Evolutionary conservation across 1,140 invertebrate genomes (phyloP).

Genomic region (Bradysia coprophila): DNA sequence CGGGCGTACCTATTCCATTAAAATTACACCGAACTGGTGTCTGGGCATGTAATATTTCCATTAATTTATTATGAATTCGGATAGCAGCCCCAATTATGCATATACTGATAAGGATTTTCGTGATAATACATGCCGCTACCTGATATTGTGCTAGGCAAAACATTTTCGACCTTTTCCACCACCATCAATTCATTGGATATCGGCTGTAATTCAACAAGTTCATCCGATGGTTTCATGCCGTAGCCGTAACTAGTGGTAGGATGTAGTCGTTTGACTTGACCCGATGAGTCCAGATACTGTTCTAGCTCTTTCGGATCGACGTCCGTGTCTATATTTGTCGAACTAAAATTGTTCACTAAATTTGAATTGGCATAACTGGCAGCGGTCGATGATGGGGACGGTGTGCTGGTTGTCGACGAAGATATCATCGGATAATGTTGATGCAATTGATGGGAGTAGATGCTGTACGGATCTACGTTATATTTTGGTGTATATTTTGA

Average conservation of each 20-base stretch:
- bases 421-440: background rate
- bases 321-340: slow-evolving; percentile 4
- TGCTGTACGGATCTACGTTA: background rate
- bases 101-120: background rate
- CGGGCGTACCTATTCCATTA: no score
- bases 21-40: no score
- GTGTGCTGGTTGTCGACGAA: slow-evolving; percentile 1
- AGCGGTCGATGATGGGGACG: slow-evolving; percentile 1
- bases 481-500: slow-evolving; percentile 11
- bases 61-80: background rate
- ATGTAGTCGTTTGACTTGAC: background rate
- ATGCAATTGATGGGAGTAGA: background rate
- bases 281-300: slow-evolving; percentile 16
- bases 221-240: background rate
- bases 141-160: background rate
- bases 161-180: background rate
- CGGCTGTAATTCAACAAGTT: background rate
- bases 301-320: slow-evolving; percentile 24
- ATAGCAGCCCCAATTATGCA: background rate
- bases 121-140: background rate
- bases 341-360: slow-evolving; percentile 3
- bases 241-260: background rate
- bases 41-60: no score
- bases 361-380: slow-evolving; percentile 7
- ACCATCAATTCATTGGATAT: background rate